Evolutionary conservation across 2,113 vertebrate genomes (phyloP).

Genomic region (Numida meleagris): DNA sequence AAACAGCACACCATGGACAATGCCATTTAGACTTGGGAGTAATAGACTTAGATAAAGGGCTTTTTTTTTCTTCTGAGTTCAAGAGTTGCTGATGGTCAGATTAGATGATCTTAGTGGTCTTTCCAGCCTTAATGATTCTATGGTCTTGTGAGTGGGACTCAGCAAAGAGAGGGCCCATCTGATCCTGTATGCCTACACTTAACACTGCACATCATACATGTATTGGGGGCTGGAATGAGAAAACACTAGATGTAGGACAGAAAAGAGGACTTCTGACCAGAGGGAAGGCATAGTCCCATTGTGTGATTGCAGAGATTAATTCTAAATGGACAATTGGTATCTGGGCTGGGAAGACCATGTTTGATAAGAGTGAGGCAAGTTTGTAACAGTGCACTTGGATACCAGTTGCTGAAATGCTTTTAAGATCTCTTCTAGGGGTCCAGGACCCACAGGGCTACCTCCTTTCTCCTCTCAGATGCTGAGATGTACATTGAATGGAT

Average conservation of each 20-base stretch:
- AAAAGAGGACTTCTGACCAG: background rate
- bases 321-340: no score
- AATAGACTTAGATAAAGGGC: background rate
- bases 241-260: background rate
- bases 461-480: background rate
- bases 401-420: no score
- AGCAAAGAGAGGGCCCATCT: background rate
- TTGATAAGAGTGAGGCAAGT: background rate
- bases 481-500: background rate
- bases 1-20: background rate
- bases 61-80: background rate
- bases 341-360: background rate
- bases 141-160: background rate
- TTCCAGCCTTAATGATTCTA: no score
- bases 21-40: fast-evolving
- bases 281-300: background rate
- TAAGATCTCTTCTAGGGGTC: background rate
- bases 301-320: background rate
- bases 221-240: background rate
- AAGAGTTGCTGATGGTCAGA: no score
- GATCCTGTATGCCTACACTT: background rate
- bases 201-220: fast-evolving
- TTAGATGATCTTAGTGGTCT: no score
- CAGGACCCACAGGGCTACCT: background rate
- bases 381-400: fast-evolving